Percentiles rank a stretch among this genome's conserved stretches.
Evolutionary conservation across 2,888 invertebrate genomes (phyloP).

Genomic region (Phalangium opilio): DNA sequence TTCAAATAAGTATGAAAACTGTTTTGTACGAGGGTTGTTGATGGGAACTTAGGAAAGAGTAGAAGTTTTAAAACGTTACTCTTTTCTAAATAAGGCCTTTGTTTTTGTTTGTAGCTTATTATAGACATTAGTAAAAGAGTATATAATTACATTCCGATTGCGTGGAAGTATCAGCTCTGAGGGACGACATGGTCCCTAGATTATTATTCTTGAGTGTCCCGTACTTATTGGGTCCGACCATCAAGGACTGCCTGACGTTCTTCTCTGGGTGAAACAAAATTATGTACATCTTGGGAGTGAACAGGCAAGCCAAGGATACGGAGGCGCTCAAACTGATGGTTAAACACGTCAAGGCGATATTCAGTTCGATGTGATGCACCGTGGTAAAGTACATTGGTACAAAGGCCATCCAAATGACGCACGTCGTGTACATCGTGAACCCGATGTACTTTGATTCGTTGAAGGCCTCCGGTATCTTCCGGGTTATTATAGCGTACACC

Average conservation of each 20-base stretch:
- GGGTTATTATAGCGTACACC: slow-evolving; percentile 32
- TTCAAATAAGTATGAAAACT: no score
- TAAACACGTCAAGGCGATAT: slow-evolving; percentile 89
- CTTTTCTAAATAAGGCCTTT: no score
- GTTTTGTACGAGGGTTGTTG: no score
- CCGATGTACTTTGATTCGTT: slow-evolving; percentile 35
- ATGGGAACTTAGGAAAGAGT: no score
- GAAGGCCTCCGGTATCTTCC: slow-evolving; percentile 36
- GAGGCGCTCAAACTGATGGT: slow-evolving; percentile 87
- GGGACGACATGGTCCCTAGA: slow-evolving; percentile 4
- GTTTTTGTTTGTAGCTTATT: no score
- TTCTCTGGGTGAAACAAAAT: slow-evolving; percentile 75
- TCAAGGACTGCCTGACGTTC: slow-evolving; percentile 54
- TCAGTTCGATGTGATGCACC: slow-evolving; percentile 46
- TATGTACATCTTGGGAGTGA: slow-evolving; percentile 84
- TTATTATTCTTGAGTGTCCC: slow-evolving; percentile 6
- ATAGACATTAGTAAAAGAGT: no score
- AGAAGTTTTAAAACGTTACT: no score
- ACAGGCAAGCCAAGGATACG: slow-evolving; percentile 81
- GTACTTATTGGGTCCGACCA: slow-evolving; percentile 16
- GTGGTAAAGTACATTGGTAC: slow-evolving; percentile 45
- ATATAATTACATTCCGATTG: slow-evolving; percentile 18
- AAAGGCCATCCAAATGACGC: slow-evolving; percentile 41
- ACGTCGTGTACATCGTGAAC: slow-evolving; percentile 81
- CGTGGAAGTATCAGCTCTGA: slow-evolving; percentile 13